Percentiles rank a stretch among this genome's conserved stretches.
phyloP scores from a whole-genome alignment of 2,113 vertebrate species.

The Xenotilapia longispinis region DNA sequence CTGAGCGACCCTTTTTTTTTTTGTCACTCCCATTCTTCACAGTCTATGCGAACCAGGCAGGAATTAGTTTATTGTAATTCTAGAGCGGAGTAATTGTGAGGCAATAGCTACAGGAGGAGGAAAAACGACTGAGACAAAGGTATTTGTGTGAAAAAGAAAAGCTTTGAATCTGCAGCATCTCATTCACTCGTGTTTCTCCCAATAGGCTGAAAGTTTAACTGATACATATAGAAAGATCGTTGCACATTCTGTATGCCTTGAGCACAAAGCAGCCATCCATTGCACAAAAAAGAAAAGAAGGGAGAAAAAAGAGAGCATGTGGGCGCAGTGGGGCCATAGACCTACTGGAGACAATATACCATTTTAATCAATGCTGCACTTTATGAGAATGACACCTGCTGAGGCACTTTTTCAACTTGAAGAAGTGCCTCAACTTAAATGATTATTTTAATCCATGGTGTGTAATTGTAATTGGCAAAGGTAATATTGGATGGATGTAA shows the following conservation, averaged over 20 bases:
- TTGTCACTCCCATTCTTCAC: slow-evolving; percentile 74
- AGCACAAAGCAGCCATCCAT: not conserved
- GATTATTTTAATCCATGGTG: slow-evolving; percentile 55
- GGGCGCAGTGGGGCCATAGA: not conserved
- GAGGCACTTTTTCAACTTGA: slow-evolving; percentile 56
- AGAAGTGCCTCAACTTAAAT: slow-evolving; percentile 28
- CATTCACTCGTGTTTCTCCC: not conserved
- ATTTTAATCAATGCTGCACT: slow-evolving; percentile 33
- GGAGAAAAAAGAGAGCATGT: not conserved
- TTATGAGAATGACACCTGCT: slow-evolving; percentile 38
- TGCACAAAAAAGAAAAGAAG: not conserved
- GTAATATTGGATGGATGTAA: slow-evolving; percentile 55
- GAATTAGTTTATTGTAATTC: slow-evolving; percentile 65
- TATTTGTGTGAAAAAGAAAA: slow-evolving; percentile 14
- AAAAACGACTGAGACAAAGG: slow-evolving; percentile 3
- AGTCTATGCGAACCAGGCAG: slow-evolving; percentile 57
- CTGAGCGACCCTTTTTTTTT: slow-evolving; percentile 66
- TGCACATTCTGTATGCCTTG: not conserved
- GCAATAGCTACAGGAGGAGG: not conserved
- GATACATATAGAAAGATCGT: not conserved
- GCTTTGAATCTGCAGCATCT: not conserved
- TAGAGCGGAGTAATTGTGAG: slow-evolving; percentile 33
- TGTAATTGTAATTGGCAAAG: slow-evolving; percentile 51
- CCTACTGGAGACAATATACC: slow-evolving; percentile 21
- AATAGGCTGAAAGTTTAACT: not conserved